Evolutionary conservation across 2,888 invertebrate species (phyloP).

Genomic region (Acronicta alni): DNA sequence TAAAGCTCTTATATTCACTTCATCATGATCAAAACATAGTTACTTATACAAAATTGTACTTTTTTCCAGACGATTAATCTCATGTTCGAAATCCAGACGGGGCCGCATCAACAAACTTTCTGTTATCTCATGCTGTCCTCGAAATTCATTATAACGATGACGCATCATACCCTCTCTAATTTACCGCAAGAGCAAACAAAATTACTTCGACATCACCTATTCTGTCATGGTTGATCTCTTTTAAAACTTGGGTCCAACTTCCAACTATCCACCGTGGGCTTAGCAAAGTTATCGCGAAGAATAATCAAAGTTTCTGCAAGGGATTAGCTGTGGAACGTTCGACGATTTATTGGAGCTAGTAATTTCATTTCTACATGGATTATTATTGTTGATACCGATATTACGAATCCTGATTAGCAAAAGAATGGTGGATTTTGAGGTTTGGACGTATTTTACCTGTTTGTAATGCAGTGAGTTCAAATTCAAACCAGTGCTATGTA

Average conservation of each 20-base stretch:
- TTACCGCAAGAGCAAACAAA: conserved; percentile 51
- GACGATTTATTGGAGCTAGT: conserved; percentile 42
- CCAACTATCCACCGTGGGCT: conserved; percentile 41
- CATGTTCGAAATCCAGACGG: conserved; percentile 6
- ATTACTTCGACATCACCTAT: conserved; percentile 40
- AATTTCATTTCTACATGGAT: conserved; percentile 28
- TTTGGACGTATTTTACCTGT: too few relatives aligned
- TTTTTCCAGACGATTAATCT: conserved; percentile 27
- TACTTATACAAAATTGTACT: neutral
- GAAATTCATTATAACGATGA: conserved; percentile 44
- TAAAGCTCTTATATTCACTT: neutral
- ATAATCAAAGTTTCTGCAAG: conserved; percentile 49
- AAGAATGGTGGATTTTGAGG: too few relatives aligned
- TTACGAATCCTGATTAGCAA: conserved; percentile 21
- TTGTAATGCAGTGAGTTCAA: too few relatives aligned
- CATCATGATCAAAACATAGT: conserved; percentile 1
- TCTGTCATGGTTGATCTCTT: conserved; percentile 50
- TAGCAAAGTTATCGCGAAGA: conserved; percentile 40
- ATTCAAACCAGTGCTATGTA: too few relatives aligned
- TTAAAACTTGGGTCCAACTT: conserved; percentile 40
- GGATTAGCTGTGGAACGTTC: conserved; percentile 36
- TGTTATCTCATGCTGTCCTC: conserved; percentile 21
- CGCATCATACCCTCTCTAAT: conserved; percentile 43
- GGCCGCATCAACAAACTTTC: conserved; percentile 20
- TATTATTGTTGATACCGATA: conserved; percentile 8